phyloP scores from a whole-genome alignment of 2,797 vertebrate species.

The Pseudotriccus pelzelni region DNA sequence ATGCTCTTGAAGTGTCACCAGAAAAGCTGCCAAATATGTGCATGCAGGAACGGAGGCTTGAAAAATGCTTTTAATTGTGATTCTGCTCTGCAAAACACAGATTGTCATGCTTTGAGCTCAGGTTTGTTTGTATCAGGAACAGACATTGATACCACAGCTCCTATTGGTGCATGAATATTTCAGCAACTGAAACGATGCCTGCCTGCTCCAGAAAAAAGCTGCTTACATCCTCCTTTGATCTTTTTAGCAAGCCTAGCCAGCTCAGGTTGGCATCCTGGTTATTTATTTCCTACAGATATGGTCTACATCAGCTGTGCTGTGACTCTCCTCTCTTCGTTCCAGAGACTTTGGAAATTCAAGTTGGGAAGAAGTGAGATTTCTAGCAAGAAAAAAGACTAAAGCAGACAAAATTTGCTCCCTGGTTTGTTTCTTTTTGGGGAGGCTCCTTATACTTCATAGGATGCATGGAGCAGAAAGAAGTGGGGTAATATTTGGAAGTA shows the following conservation, averaged over 20 bases:
- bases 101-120: conserved; percentile 37
- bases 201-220: conserved; percentile 46
- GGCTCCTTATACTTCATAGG: neutral
- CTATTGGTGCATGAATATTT: conserved; percentile 62
- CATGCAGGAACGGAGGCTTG: neutral
- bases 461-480: neutral
- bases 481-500: neutral
- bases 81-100: neutral
- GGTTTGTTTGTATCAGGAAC: conserved; percentile 43
- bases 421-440: neutral
- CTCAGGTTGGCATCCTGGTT: neutral
- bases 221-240: conserved; percentile 24
- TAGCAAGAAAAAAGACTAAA: neutral
- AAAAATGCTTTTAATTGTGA: conserved; percentile 13
- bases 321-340: neutral
- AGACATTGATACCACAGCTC: conserved; percentile 37
- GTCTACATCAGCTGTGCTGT: neutral
- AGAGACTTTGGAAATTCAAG: neutral
- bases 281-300: neutral
- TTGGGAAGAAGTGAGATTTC: neutral
- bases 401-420: neutral
- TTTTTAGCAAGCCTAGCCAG: neutral
- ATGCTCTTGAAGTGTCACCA: conserved; percentile 11
- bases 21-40: neutral
- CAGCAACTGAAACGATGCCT: conserved; percentile 9